These are phyloP conservation scores for Podarcis lilfordi DNA, from an alignment of 2,797 vertebrate species.

Conservation along the genomic window DNA sequence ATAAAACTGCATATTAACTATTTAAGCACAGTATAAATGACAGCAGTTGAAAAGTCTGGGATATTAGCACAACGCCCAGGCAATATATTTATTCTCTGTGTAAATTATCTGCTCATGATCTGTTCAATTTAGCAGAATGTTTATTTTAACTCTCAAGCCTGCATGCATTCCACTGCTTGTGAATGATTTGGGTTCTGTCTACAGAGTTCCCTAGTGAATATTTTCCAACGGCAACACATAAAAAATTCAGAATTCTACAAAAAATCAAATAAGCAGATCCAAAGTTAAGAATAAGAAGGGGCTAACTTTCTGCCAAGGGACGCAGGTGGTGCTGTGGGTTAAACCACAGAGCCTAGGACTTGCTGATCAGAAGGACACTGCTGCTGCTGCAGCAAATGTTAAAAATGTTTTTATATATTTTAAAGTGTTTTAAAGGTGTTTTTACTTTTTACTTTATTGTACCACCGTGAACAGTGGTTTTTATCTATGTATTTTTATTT, in stretches of 20 bases:
- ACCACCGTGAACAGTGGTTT: too few relatives aligned
- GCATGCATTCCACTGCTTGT: background rate
- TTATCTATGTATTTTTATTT: too few relatives aligned
- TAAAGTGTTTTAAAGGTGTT: too few relatives aligned
- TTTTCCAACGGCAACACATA: background rate
- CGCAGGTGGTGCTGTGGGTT: too few relatives aligned
- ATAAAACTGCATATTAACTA: slow-evolving; percentile 49
- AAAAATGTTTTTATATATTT: too few relatives aligned
- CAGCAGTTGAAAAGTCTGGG: slow-evolving; percentile 36
- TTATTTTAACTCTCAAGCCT: background rate
- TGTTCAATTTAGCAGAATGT: background rate
- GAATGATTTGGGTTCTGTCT: background rate
- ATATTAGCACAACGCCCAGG: slow-evolving; percentile 6
- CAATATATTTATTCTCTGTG: slow-evolving; percentile 21
- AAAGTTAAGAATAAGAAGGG: background rate
- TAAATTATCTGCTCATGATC: slow-evolving; percentile 4
- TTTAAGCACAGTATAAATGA: slow-evolving; percentile 32
- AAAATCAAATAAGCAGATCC: background rate
- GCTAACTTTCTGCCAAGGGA: background rate
- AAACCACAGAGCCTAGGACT: too few relatives aligned
- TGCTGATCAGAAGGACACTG: too few relatives aligned
- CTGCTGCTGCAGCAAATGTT: too few relatives aligned
- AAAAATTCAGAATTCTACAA: background rate
- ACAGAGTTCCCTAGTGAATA: background rate
- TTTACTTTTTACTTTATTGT: too few relatives aligned